Conservation (phyloP, 2,797 vertebrate species). For the Emydoidea blandingii region DNA sequence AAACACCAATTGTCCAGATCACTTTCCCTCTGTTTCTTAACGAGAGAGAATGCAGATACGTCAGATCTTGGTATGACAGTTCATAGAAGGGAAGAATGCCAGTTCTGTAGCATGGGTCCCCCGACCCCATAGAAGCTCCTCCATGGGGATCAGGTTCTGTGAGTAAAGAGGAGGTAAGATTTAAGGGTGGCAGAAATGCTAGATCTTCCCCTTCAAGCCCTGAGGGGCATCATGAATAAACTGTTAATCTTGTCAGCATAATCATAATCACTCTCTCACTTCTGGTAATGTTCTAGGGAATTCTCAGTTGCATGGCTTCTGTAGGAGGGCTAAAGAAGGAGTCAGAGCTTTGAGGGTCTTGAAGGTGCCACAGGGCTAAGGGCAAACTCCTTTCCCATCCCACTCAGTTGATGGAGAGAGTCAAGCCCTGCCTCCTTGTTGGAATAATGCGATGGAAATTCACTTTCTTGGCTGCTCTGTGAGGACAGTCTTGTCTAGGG, state of each 20-base stretch:
- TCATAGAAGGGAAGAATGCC: not conserved
- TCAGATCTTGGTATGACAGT: not conserved
- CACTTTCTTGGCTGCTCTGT: not conserved
- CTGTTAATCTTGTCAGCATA: constrained; percentile 3
- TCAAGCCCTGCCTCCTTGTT: constrained; percentile 8
- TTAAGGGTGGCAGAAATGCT: not conserved
- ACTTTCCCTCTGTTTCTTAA: not conserved
- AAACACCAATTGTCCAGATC: not conserved
- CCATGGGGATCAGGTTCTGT: not conserved
- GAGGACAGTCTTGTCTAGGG: not conserved
- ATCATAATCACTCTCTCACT: not conserved
- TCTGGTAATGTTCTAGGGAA: not conserved
- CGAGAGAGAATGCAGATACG: not conserved
- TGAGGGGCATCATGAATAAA: not conserved
- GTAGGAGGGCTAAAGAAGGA: constrained; percentile 29
- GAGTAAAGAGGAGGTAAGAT: not conserved
- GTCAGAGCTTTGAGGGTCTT: constrained; percentile 30
- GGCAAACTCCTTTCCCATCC: constrained; percentile 12
- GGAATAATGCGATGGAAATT: not conserved
- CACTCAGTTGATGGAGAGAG: constrained; percentile 11
- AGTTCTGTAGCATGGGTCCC: not conserved
- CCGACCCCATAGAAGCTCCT: not conserved
- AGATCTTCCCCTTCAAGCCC: not conserved
- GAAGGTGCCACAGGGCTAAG: not conserved
- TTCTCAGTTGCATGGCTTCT: not conserved